phyloP scores from a whole-genome alignment of 2,797 vertebrate genomes.

The Cirrhinus molitorella region DNA sequence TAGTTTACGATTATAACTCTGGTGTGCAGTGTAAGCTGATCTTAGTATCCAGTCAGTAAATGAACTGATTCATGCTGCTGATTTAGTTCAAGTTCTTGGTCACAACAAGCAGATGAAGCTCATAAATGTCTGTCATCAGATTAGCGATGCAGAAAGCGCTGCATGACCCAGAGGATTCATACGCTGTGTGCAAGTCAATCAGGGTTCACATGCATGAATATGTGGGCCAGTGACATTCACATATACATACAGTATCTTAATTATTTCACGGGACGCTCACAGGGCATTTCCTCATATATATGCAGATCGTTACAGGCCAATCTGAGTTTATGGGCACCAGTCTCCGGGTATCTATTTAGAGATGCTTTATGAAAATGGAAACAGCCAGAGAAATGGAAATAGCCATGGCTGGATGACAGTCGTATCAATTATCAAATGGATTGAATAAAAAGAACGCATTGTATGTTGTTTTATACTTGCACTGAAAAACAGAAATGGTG shows the following conservation, averaged over 20 bases:
- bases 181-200: constrained; percentile 47
- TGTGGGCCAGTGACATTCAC: constrained; percentile 47
- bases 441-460: background rate
- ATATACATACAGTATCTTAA: constrained; percentile 30
- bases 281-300: constrained; percentile 29
- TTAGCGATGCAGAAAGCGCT: constrained; percentile 26
- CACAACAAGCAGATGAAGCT: background rate
- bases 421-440: constrained; percentile 25
- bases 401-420: constrained; percentile 22
- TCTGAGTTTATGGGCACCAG: constrained; percentile 20
- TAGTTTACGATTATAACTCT: background rate
- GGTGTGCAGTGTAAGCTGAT: background rate
- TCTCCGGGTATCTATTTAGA: constrained; percentile 18
- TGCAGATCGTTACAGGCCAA: constrained; percentile 2
- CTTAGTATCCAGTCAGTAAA: background rate
- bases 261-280: constrained; percentile 17
- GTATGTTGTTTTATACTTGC: background rate
- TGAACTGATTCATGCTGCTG: background rate
- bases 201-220: constrained; percentile 42
- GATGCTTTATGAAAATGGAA: constrained; percentile 40
- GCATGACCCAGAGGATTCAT: constrained; percentile 43
- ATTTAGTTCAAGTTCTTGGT: background rate
- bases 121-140: background rate
- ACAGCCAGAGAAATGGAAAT: constrained; percentile 19
- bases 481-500: background rate